phyloP scores from a whole-genome alignment of 2,113 vertebrate genomes.

The Gambusia affinis region DNA sequence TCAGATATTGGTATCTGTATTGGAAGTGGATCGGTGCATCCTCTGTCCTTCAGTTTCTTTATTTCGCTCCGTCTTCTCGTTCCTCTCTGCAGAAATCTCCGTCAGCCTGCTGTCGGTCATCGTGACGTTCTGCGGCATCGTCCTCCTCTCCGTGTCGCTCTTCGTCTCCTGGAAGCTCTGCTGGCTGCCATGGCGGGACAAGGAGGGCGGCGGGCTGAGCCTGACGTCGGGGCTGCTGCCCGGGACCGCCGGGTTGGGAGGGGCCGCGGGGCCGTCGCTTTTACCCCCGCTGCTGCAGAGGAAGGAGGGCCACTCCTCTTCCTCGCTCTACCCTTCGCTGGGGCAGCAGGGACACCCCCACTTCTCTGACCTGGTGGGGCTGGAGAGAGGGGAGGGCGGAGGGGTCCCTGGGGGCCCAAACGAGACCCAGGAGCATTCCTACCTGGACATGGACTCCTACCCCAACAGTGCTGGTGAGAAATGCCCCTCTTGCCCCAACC shows the following conservation, averaged over 20 bases:
- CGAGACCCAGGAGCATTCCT: constrained; percentile 88
- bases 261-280: constrained; percentile 74
- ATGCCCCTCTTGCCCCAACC: not conserved
- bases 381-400: constrained; percentile 78
- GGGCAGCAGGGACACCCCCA: constrained; percentile 85
- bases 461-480: constrained; percentile 83
- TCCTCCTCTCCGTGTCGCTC: constrained; percentile 91
- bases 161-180: constrained; percentile 96
- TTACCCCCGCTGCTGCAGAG: constrained; percentile 79
- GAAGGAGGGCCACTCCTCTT: constrained; percentile 80
- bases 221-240: constrained; percentile 82
- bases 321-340: constrained; percentile 79
- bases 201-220: constrained; percentile 82
- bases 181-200: constrained; percentile 94
- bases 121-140: constrained; percentile 93
- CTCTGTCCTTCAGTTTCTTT: not conserved
- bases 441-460: constrained; percentile 92
- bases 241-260: constrained; percentile 77
- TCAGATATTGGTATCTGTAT: too few relatives aligned
- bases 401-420: constrained; percentile 73
- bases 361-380: constrained; percentile 86
- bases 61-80: not conserved
- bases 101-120: constrained; percentile 94
- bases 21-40: too few relatives aligned
- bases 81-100: constrained; percentile 83